Conservation (phyloP, 2,797 vertebrate genomes). For the Pipistrellus nathusii region DNA sequence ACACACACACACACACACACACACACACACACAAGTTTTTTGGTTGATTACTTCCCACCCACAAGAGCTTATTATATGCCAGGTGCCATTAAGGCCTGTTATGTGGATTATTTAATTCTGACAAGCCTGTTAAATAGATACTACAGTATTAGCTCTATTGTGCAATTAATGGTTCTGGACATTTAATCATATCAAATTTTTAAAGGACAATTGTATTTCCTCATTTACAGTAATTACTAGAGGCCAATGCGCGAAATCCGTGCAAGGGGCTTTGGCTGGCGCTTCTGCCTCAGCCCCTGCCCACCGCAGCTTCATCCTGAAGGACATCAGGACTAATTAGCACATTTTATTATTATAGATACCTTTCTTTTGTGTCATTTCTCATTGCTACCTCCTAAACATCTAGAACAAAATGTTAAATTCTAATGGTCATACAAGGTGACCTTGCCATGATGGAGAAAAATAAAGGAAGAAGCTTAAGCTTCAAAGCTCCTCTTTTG, state of each 20-base stretch:
- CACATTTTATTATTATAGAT: not conserved
- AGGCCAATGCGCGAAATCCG: no score
- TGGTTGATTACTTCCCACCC: no score
- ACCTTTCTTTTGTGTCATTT: constrained; percentile 45
- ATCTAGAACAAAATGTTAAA: constrained; percentile 59
- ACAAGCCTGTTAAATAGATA: constrained; percentile 2
- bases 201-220: constrained; percentile 58
- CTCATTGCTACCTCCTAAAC: not conserved
- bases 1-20: no score
- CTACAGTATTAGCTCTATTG: not conserved
- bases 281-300: no score
- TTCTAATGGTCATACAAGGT: constrained; percentile 13
- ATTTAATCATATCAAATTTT: constrained; percentile 20
- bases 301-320: no score
- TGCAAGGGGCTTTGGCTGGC: no score
- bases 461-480: not conserved
- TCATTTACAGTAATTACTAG: not conserved
- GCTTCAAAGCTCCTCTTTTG: constrained; percentile 40
- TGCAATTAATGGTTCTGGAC: constrained; percentile 33
- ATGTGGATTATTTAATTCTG: not conserved
- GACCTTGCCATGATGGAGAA: not conserved
- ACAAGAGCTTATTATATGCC: not conserved
- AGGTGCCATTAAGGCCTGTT: not conserved
- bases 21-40: no score
- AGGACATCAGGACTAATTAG: no score